Evolutionary conservation across 1,140 invertebrate genomes (phyloP).

Genomic region (Pantala flavescens): DNA sequence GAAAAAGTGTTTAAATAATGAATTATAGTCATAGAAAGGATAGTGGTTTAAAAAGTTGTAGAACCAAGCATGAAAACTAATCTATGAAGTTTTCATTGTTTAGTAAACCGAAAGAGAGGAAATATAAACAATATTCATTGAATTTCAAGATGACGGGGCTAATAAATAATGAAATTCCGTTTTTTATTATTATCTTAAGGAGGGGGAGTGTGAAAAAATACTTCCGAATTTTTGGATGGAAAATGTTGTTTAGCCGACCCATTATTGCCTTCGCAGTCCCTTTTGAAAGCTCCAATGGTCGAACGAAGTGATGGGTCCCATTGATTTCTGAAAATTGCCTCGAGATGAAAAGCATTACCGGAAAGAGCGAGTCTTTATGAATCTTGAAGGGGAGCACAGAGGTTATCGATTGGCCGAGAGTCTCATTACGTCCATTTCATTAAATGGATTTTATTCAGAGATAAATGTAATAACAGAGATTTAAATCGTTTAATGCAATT

Average conservation of each 20-base stretch:
- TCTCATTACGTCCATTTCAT: too few species aligned
- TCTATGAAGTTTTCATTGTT: too few species aligned
- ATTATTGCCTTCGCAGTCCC: neutral
- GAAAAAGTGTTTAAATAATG: too few species aligned
- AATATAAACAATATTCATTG: neutral
- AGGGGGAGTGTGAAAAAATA: neutral
- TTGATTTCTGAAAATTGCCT: constrained; percentile 10
- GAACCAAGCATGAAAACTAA: too few species aligned
- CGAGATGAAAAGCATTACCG: constrained; percentile 8
- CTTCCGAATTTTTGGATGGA: neutral
- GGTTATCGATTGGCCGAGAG: neutral
- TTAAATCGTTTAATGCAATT: too few species aligned
- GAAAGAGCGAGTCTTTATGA: neutral
- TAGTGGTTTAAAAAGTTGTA: too few species aligned
- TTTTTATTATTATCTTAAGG: neutral
- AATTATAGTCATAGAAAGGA: too few species aligned
- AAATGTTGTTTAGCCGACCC: neutral
- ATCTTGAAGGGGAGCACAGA: neutral
- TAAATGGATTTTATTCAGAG: too few species aligned
- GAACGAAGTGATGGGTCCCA: neutral
- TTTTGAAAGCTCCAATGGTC: neutral
- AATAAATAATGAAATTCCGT: neutral
- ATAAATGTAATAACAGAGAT: too few species aligned
- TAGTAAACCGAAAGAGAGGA: too few species aligned
- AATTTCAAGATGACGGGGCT: neutral